phyloP scores from a whole-genome alignment of 2,888 invertebrate genomes.

The Chesias legatella region DNA sequence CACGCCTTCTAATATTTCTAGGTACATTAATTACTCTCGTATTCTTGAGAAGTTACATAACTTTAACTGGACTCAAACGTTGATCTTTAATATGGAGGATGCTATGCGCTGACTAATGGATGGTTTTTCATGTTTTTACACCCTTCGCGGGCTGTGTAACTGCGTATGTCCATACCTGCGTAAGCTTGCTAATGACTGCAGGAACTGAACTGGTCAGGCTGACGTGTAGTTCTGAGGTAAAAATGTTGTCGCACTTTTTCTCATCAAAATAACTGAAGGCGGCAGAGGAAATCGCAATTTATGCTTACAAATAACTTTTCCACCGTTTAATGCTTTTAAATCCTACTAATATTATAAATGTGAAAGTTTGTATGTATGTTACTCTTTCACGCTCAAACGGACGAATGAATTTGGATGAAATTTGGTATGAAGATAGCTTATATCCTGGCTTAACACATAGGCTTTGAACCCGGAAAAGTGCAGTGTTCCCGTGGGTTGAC shows the following conservation, averaged over 20 bases:
- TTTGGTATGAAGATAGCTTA: too few species aligned
- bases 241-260: conserved; percentile 11
- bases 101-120: conserved; percentile 31
- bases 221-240: conserved; percentile 14
- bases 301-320: not conserved
- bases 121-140: conserved; percentile 31
- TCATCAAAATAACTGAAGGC: conserved; percentile 5
- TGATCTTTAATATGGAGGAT: conserved; percentile 22
- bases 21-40: not conserved
- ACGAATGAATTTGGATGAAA: too few species aligned
- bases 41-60: not conserved
- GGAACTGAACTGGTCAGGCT: conserved; percentile 48
- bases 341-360: too few species aligned
- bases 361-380: too few species aligned
- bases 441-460: too few species aligned
- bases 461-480: too few species aligned
- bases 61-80: conserved; percentile 18
- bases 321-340: too few species aligned
- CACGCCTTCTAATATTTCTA: too few species aligned
- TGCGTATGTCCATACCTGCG: conserved; percentile 38
- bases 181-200: conserved; percentile 47
- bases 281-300: conserved; percentile 7
- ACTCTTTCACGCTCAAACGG: too few species aligned
- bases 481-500: too few species aligned
- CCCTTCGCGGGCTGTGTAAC: conserved; percentile 36